Base-by-base conservation (phyloP, 2,797 vertebrate species). In the Epinephelus awoara region DNA sequence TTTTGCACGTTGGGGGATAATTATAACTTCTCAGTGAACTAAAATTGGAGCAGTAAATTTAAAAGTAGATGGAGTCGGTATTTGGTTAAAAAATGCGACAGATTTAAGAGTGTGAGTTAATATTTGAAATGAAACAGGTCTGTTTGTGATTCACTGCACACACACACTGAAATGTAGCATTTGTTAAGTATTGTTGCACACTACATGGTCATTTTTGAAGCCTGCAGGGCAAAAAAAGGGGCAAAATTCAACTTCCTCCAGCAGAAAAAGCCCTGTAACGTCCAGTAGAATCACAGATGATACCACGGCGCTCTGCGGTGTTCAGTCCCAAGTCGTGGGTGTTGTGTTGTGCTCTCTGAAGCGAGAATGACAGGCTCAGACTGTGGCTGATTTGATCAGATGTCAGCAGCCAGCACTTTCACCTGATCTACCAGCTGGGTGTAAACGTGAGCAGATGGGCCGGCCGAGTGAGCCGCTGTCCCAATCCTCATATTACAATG, bases 401-500 rank as follows among this genome's bases (percentile, higher is more conserved):
- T 85, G 91, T 89, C 89, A 92, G 91, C 91, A 89, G 93, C 91
- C 90, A 88, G 88, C 90, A 85, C 94, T 90, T 90, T 95, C 92
- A 95, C 94, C 94, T 95, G 94, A 93, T 93, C 91, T 88, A 90
- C 89, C 91, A 94, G 93, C 91, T 94, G 91, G 91, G 89, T 90
- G 89, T 90, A 90, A 94, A 93, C 92, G 92, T 72, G 91, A 94
- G 91, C 95, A 96, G 95, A 96, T 95, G 95, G 95, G 86, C 85
- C 83, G 86, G 90, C 88, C 89, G 85, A 84, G 83, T 65, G 89
- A 83, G 88, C 89, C 83, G 62, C 85, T 55, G 85, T 91, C 92
- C 92, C 93, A 87, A 90, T 94, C 94, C 94, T 93, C 91, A 76
- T 91, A 93, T 95, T 95, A 95, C 93, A 86, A 92, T 88, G 88